Conservation (phyloP, 2,113 vertebrate genomes). For the Mionectes macconnelli region DNA sequence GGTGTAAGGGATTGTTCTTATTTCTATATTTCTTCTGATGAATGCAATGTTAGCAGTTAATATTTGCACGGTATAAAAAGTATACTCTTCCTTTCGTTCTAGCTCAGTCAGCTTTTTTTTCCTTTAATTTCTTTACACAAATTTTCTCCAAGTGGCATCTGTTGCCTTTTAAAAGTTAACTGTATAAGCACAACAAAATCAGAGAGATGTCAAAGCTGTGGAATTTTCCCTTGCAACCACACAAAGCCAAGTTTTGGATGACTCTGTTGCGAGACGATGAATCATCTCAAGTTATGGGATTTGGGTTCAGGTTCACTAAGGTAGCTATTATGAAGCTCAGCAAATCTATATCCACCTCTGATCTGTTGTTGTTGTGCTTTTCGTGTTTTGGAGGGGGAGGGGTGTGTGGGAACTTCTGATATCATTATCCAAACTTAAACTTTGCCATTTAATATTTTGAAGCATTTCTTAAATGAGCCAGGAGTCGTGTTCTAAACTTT, state of each 20-base stretch:
- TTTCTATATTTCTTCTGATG: not conserved
- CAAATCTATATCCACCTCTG: not conserved
- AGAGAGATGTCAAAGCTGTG: constrained; percentile 58
- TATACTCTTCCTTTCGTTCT: not conserved
- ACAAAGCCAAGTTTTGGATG: constrained; percentile 10
- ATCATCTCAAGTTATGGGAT: constrained; percentile 15
- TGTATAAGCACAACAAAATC: constrained; percentile 59
- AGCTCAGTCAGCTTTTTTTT: not conserved
- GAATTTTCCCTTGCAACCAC: constrained; percentile 46
- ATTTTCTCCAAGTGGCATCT: constrained; percentile 51
- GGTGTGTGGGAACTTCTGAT: not conserved
- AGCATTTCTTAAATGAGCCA: not conserved
- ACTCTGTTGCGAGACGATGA: not conserved
- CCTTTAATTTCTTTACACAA: constrained; percentile 5
- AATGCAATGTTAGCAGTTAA: not conserved
- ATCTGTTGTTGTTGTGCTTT: not conserved
- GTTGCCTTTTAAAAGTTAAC: constrained; percentile 60
- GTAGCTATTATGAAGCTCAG: constrained; percentile 8
- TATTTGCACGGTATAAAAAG: not conserved
- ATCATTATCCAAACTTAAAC: not conserved
- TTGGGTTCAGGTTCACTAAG: constrained; percentile 7
- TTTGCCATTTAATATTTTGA: not conserved
- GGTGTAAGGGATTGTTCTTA: not conserved
- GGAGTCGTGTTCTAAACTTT: not conserved
- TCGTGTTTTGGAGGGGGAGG: not conserved